A percentile compares a stretch with the other conserved stretches of the same genome.
Conservation (phyloP, 2,797 vertebrate genomes). For the Periophthalmus magnuspinnatus region DNA sequence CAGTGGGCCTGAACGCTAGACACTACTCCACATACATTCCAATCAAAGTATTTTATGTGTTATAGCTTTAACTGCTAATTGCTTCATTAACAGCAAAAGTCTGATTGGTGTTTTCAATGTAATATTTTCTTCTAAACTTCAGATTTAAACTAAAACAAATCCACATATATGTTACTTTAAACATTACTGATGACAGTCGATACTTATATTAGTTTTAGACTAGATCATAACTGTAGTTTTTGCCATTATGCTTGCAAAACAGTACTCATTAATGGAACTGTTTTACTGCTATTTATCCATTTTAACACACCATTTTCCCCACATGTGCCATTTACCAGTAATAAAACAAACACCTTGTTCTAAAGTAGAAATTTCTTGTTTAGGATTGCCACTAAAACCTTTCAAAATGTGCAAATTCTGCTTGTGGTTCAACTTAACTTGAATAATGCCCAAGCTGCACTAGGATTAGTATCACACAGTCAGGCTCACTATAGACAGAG, state of each 20-base stretch:
- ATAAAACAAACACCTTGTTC: background rate
- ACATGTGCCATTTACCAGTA: background rate
- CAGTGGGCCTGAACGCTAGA: background rate
- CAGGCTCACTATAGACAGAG: constrained; percentile 30
- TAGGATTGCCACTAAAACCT: background rate
- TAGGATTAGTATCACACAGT: constrained; percentile 4
- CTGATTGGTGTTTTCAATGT: background rate
- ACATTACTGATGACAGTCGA: background rate
- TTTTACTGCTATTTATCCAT: background rate
- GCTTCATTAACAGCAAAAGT: background rate
- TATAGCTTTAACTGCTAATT: background rate
- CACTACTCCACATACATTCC: background rate
- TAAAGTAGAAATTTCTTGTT: too few species aligned
- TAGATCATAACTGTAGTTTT: background rate
- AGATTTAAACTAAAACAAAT: background rate
- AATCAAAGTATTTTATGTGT: background rate
- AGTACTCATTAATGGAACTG: background rate
- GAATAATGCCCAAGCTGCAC: background rate
- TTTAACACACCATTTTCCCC: background rate
- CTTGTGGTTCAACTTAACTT: background rate
- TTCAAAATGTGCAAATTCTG: background rate
- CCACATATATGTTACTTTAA: background rate
- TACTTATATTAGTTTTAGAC: background rate
- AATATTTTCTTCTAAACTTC: background rate
- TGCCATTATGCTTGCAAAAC: background rate